phyloP scores from a whole-genome alignment of 1,140 invertebrate species.

The Brachionus paranguensis region DNA sequence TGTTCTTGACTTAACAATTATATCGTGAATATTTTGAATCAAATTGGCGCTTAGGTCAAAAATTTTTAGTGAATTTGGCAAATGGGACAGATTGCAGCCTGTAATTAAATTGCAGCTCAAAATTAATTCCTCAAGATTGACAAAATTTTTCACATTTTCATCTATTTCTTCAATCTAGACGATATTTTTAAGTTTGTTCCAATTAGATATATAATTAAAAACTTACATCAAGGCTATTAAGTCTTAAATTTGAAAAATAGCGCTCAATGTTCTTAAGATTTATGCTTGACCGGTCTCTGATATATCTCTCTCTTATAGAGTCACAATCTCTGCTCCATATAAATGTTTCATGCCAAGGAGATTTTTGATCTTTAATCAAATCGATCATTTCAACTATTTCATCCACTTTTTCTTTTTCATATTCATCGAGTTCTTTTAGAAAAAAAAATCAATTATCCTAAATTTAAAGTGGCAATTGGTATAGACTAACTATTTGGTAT shows the following conservation, averaged over 20 bases:
- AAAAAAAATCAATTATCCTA: not conserved
- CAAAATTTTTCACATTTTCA: conserved; percentile 4
- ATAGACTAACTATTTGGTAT: not conserved
- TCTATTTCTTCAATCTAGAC: not conserved
- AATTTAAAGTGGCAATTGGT: not conserved
- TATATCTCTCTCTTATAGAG: conserved; percentile 4
- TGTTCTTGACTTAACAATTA: not conserved
- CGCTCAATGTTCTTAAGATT: not conserved
- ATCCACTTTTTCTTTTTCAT: conserved; percentile 8
- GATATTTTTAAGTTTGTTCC: too few species aligned
- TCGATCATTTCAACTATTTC: conserved; percentile 24
- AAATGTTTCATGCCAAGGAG: conserved; percentile 28
- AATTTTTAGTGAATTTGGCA: conserved; percentile 19
- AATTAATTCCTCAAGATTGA: not conserved
- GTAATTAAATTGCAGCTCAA: conserved; percentile 8
- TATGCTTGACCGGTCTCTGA: not conserved
- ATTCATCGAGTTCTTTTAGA: conserved; percentile 1
- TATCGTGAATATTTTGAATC: not conserved
- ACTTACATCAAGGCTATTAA: conserved; percentile 10
- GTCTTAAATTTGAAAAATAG: conserved; percentile 13
- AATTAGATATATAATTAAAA: not conserved
- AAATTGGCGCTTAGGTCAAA: conserved; percentile 16
- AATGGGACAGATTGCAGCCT: not conserved
- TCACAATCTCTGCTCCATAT: conserved; percentile 27
- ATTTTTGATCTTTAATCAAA: conserved; percentile 37